phyloP scores from a whole-genome alignment of 2,797 vertebrate genomes.

The Loriculus beryllinus region DNA sequence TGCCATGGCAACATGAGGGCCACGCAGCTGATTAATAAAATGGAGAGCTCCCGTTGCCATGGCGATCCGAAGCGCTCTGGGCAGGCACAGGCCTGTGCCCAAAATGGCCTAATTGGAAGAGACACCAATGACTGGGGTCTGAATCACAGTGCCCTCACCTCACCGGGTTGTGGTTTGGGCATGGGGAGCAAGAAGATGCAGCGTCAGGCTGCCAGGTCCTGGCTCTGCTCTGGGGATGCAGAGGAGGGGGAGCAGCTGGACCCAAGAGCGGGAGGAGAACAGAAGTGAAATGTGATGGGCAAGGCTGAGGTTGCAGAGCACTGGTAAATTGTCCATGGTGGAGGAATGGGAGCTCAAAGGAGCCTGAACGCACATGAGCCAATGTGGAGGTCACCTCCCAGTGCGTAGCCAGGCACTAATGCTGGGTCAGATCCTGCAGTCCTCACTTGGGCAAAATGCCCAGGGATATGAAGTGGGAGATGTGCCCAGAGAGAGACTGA shows the following conservation, averaged over 20 bases:
- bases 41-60: slow-evolving; percentile 53
- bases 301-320: background rate
- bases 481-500: background rate
- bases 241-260: background rate
- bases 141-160: slow-evolving; percentile 9
- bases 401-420: background rate
- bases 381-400: background rate
- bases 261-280: background rate
- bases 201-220: background rate
- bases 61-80: slow-evolving; percentile 44
- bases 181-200: background rate
- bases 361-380: background rate
- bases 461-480: background rate
- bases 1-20: slow-evolving; percentile 66
- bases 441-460: background rate
- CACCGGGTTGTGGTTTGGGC: background rate
- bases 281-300: background rate
- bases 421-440: background rate
- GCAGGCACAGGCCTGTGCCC: slow-evolving; percentile 27
- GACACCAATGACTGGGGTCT: background rate
- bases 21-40: slow-evolving; percentile 65
- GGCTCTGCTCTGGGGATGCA: background rate
- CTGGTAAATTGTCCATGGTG: background rate
- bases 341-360: background rate
- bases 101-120: slow-evolving; percentile 52